A percentile compares a stretch with the other conserved stretches of the same genome.
phyloP scores from a whole-genome alignment of 2,888 invertebrate species.

The Orchestes rusci region DNA sequence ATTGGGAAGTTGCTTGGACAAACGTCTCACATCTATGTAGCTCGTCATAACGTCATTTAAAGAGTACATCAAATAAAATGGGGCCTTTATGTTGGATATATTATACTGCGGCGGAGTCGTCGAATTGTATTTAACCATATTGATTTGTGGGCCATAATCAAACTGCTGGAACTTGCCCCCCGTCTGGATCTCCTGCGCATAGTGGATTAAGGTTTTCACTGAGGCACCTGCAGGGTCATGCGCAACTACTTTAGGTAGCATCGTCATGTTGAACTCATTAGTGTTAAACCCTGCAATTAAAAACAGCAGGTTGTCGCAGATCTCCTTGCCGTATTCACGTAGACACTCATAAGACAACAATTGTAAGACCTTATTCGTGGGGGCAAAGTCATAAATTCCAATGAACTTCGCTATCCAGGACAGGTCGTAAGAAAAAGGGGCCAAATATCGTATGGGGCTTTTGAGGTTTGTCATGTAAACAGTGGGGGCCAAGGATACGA shows the following conservation, averaged over 20 bases:
- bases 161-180: slow-evolving; percentile 54
- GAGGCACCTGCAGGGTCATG: slow-evolving; percentile 73
- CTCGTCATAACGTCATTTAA: slow-evolving; percentile 69
- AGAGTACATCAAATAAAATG: slow-evolving; percentile 59
- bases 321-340: slow-evolving; percentile 48
- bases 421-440: slow-evolving; percentile 56
- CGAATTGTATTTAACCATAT: slow-evolving; percentile 53
- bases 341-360: slow-evolving; percentile 59
- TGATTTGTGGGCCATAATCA: slow-evolving; percentile 59
- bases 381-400: slow-evolving; percentile 67
- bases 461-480: slow-evolving; percentile 59
- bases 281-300: slow-evolving; percentile 57
- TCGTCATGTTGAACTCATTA: slow-evolving; percentile 52
- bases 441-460: slow-evolving; percentile 60
- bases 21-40: slow-evolving; percentile 35
- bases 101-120: slow-evolving; percentile 56
- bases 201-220: slow-evolving; percentile 64
- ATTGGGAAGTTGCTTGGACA: slow-evolving; percentile 48
- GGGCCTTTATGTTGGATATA: slow-evolving; percentile 54
- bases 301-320: slow-evolving; percentile 70
- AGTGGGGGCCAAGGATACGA: slow-evolving; percentile 64
- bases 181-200: slow-evolving; percentile 41
- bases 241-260: slow-evolving; percentile 60
- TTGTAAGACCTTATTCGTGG: slow-evolving; percentile 54
- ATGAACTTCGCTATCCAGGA: slow-evolving; percentile 57